Evolutionary conservation across 2,888 invertebrate genomes (phyloP), one percentile per base, ranked within the genome.

Genomic region (Sphinx pinastri): DNA sequence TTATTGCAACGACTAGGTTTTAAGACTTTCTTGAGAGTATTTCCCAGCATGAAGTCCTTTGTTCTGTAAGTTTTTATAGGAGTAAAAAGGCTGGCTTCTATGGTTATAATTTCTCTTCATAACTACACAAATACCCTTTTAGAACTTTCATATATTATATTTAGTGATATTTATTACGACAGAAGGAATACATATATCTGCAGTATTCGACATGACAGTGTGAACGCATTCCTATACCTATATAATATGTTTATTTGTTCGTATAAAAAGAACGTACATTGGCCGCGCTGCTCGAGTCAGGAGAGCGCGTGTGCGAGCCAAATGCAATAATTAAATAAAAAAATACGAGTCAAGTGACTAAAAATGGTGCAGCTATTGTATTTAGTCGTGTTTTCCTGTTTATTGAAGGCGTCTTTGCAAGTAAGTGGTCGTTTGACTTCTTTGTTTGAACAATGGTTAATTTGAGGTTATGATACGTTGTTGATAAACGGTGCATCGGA

Each of bases 391-490:
- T 71, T 80, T 67, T 75, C 74, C 71, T 79, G 78, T 71, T 66
- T 76, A 51, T 38, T 81, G 25, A 76, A 80, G 71, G 67, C 75
- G n/a, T 82, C 84, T 58, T 69, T 78, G 1, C 84, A 84, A 75
- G 84, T 84, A 75, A 79, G 84, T 81, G 14, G 12, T 54, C 6
- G 51, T 31, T 59, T 12, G 38, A 5, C 38, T 38, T 38, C 2
- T 38, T 38, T 38, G 38, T 38, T 38, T 38, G 38, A 38, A 25
- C 7, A 38, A 38, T 38, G 38, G 8, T 38, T 5, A 38, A 2
- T 38, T 38, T 38, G 38, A 38, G 38, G 38, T 38, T 38, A 38
- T 38, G 38, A 38, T 38, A 38, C 0, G 1, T 38, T 38, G 38
- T 38, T 38, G 38, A 4, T 38, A 38, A 38, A 38, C 38, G 38